phyloP scores from a whole-genome alignment of 2,797 vertebrate species.

The Alca torda region DNA sequence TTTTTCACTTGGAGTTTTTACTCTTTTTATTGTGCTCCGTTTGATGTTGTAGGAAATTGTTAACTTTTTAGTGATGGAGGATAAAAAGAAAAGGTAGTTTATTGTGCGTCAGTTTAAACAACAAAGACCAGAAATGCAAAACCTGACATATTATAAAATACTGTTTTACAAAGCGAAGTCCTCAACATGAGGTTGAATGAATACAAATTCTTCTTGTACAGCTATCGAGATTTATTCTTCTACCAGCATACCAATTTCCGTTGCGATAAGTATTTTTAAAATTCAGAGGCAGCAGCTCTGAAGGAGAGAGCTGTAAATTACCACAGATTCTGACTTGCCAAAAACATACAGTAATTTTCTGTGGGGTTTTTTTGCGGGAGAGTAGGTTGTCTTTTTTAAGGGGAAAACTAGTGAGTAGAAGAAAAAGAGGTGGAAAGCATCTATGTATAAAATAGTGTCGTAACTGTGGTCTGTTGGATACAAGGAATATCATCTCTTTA shows the following conservation, averaged over 20 bases:
- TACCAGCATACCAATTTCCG: neutral
- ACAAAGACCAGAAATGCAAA: neutral
- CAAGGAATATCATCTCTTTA: neutral
- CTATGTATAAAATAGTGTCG: accelerated
- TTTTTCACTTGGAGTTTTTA: conserved; percentile 65
- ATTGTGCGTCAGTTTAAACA: conserved; percentile 13
- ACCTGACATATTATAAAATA: neutral
- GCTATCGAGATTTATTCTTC: conserved; percentile 12
- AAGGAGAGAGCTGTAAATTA: neutral
- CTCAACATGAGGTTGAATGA: neutral
- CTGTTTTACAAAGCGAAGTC: neutral
- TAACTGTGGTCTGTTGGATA: neutral
- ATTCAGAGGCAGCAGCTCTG: neutral
- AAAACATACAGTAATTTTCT: neutral
- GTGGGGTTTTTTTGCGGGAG: accelerated
- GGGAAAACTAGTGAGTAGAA: neutral
- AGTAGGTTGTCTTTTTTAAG: neutral
- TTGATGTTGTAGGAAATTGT: conserved; percentile 55
- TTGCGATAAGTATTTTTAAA: neutral
- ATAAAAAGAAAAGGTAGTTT: conserved; percentile 10
- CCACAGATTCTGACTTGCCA: neutral
- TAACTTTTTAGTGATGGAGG: conserved; percentile 32
- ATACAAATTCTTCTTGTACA: neutral
- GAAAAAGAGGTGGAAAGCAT: neutral
- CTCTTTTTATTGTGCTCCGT: conserved; percentile 43